Evolutionary conservation across 2,113 vertebrate genomes (phyloP).

Genomic region (Atrichornis clamosus): DNA sequence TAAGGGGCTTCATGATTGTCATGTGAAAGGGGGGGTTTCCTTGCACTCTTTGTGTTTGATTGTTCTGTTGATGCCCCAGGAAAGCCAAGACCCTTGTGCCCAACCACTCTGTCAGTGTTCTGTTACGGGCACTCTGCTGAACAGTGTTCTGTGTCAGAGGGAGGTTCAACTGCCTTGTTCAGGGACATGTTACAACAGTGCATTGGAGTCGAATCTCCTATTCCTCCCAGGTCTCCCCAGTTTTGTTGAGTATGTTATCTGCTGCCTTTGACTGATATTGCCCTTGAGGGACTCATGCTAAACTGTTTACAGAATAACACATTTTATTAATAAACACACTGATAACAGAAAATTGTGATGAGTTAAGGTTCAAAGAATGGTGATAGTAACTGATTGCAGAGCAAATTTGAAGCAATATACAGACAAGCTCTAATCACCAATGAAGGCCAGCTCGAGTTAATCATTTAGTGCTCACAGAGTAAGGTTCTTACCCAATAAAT

Average conservation of each 20-base stretch:
- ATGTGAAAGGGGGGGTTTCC: neutral
- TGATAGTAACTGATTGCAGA: neutral
- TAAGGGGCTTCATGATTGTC: neutral
- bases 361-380: neutral
- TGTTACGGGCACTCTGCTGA: neutral
- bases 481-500: neutral
- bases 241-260: neutral
- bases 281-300: neutral
- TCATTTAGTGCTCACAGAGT: neutral
- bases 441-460: neutral
- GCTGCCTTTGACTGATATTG: neutral
- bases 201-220: fast-evolving
- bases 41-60: neutral
- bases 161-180: neutral
- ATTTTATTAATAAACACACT: neutral
- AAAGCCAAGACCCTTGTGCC: neutral
- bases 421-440: neutral
- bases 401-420: neutral
- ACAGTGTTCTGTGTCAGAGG: neutral
- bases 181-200: neutral
- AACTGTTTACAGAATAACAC: neutral
- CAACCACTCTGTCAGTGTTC: fast-evolving
- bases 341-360: neutral
- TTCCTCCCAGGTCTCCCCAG: neutral
- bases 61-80: neutral